Conservation (phyloP, 2,113 vertebrate genomes). For the Tachycineta bicolor region DNA sequence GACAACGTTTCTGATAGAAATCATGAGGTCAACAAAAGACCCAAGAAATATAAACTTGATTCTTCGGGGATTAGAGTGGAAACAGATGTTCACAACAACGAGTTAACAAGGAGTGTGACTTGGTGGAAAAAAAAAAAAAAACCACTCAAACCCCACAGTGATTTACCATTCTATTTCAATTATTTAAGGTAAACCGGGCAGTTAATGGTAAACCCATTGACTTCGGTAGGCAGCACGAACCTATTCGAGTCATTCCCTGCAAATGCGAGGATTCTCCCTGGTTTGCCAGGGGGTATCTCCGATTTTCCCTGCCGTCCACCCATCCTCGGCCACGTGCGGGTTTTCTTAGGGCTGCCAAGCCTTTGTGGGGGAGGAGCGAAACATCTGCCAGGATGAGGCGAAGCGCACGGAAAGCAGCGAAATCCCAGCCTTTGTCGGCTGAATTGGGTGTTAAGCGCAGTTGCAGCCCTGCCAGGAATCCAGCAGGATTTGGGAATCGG, state of each 20-base stretch:
- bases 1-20: background rate
- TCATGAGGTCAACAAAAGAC: background rate
- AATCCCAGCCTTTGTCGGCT: background rate
- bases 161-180: background rate
- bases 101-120: background rate
- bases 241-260: background rate
- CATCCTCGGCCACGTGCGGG: background rate
- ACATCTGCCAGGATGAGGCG: background rate
- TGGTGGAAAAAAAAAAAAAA: fast-evolving
- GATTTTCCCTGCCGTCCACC: background rate
- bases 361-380: slow-evolving; percentile 48
- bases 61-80: background rate
- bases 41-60: background rate
- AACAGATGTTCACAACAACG: background rate
- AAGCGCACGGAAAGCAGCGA: background rate
- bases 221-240: background rate
- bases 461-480: background rate
- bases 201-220: background rate
- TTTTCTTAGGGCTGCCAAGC: background rate
- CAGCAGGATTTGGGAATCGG: background rate
- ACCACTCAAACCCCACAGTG: background rate
- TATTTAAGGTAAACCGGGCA: background rate
- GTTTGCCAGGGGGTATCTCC: background rate
- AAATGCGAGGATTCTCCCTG: background rate
- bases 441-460: background rate